phyloP scores from a whole-genome alignment of 2,888 invertebrate species.

The Sphaerophoria taeniata region DNA sequence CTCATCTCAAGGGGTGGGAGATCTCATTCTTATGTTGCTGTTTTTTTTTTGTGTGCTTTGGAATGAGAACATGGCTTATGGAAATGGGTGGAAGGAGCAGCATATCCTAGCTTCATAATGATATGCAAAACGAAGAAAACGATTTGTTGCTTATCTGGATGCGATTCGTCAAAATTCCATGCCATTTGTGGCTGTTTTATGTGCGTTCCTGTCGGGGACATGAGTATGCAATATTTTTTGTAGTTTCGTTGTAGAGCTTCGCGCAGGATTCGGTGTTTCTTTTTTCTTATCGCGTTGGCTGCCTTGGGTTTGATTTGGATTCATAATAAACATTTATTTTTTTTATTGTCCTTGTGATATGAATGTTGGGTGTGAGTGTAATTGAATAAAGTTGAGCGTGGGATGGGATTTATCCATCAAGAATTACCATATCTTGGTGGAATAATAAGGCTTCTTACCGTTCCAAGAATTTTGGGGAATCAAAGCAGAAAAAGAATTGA shows the following conservation, averaged over 20 bases:
- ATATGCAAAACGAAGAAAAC: conserved; percentile 75
- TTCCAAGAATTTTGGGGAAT: no score
- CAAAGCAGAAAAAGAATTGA: no score
- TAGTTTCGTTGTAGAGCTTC: conserved; percentile 5
- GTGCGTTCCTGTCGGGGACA: conserved; percentile 61
- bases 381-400: conserved; percentile 55
- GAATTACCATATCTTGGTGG: background rate
- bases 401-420: background rate
- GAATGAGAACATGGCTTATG: conserved; percentile 55
- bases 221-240: conserved; percentile 32
- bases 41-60: background rate
- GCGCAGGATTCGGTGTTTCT: conserved; percentile 48
- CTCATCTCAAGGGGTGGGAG: conserved; percentile 55
- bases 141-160: conserved; percentile 76
- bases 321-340: conserved; percentile 44
- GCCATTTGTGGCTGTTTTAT: conserved; percentile 68
- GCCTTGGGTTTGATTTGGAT: conserved; percentile 3
- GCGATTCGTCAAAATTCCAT: conserved; percentile 76
- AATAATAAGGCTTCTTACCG: no score
- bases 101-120: conserved; percentile 68
- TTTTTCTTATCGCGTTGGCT: conserved; percentile 59
- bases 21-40: conserved; percentile 37
- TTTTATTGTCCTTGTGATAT: conserved; percentile 70
- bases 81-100: conserved; percentile 56
- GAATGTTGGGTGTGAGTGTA: conserved; percentile 22